Evolutionary conservation across 2,888 invertebrate species (phyloP).

Genomic region (Colletes collaris): DNA sequence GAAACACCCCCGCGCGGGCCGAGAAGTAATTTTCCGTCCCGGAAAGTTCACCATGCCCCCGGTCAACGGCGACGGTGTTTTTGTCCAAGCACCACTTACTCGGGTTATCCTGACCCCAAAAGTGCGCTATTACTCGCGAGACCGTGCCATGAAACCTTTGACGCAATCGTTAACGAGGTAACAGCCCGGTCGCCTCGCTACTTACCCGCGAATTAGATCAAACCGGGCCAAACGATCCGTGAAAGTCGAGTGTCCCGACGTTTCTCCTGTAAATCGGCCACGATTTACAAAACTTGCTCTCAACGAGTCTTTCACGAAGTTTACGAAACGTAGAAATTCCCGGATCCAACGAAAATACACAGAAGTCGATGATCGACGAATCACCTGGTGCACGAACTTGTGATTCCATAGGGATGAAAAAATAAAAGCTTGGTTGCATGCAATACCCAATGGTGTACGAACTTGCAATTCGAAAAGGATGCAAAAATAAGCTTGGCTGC

Average conservation of each 20-base stretch:
- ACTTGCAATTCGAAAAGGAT: too few species aligned
- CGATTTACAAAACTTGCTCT: conserved; percentile 41
- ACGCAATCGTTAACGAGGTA: conserved; percentile 22
- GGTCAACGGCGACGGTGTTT: not conserved
- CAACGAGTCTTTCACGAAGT: not conserved
- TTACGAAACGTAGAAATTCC: too few species aligned
- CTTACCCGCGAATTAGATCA: conserved; percentile 38
- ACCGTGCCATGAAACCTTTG: conserved; percentile 11
- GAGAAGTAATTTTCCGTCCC: conserved; percentile 13
- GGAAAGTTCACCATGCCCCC: conserved; percentile 8
- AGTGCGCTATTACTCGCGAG: conserved; percentile 3
- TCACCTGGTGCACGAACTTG: too few species aligned
- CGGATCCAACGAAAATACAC: too few species aligned
- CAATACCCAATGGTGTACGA: too few species aligned
- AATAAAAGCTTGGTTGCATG: too few species aligned
- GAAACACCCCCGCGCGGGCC: conserved; percentile 26
- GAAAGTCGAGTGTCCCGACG: conserved; percentile 42
- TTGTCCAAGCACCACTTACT: not conserved
- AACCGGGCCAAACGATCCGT: conserved; percentile 28
- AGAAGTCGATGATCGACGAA: too few species aligned
- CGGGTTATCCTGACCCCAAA: conserved; percentile 5
- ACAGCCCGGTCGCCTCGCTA: conserved; percentile 1
- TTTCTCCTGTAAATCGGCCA: conserved; percentile 12
- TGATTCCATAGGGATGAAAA: too few species aligned
- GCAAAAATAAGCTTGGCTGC: too few species aligned